Conservation (phyloP, 2,888 invertebrate species). For the Nomada flava region DNA sequence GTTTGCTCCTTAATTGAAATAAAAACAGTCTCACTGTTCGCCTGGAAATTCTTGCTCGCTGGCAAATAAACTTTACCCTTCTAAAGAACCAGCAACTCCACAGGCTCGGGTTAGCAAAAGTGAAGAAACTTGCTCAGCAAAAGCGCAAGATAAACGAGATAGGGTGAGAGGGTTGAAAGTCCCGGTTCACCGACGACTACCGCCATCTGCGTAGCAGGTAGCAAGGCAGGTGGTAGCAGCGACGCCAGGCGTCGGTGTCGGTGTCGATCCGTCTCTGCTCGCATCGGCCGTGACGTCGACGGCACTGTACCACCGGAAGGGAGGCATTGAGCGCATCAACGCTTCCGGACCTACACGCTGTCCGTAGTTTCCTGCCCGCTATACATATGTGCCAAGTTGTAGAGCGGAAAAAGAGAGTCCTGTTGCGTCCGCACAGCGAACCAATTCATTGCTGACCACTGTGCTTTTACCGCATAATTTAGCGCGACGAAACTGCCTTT, state of each 20-base stretch:
- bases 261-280: conserved; percentile 4
- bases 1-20: too few relatives aligned
- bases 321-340: conserved; percentile 77
- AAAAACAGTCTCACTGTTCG: too few relatives aligned
- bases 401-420: conserved; percentile 67
- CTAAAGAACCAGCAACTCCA: too few relatives aligned
- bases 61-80: too few relatives aligned
- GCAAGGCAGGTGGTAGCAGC: conserved; percentile 26
- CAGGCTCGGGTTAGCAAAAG: too few relatives aligned
- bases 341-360: conserved; percentile 74
- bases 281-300: conserved; percentile 36
- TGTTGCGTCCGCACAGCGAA: not conserved
- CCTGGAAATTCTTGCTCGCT: too few relatives aligned
- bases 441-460: not conserved
- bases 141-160: not conserved
- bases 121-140: too few relatives aligned
- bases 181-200: conserved; percentile 37
- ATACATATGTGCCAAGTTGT: conserved; percentile 56
- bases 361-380: conserved; percentile 75
- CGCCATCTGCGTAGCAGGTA: conserved; percentile 54
- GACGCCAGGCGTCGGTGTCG: conserved; percentile 46
- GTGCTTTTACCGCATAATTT: conserved; percentile 8
- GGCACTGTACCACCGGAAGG: conserved; percentile 72
- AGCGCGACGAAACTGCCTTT: not conserved
- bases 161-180: not conserved